A percentile compares a stretch with the other conserved stretches of the same genome.
These are phyloP conservation scores for Pharmacophagus antenor DNA, from an alignment of 2,888 invertebrate genomes.

Conservation along the genomic window DNA sequence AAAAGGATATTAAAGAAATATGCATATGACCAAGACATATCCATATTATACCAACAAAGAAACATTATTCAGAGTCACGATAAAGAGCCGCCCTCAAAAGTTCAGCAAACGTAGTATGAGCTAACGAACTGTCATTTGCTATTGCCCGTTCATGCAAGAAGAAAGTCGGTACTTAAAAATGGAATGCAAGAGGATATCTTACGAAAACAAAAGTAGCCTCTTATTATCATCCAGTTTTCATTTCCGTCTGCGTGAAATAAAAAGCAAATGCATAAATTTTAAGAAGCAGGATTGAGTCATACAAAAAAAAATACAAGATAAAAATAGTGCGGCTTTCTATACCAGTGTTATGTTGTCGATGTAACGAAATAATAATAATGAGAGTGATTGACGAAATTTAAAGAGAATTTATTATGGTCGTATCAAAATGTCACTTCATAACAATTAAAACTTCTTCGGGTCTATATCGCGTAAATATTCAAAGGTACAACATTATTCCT, in stretches of 20 bases:
- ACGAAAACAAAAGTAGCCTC: background rate
- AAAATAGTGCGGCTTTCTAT: no score
- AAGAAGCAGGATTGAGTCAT: background rate
- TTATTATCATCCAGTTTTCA: background rate
- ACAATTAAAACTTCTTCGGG: no score
- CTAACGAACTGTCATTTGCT: constrained; percentile 55
- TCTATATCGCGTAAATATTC: no score
- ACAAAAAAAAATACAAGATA: no score
- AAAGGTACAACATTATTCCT: no score
- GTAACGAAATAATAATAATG: no score
- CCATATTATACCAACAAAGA: constrained; percentile 30
- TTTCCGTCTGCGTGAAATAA: no score
- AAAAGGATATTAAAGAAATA: no score
- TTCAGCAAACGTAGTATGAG: constrained; percentile 41
- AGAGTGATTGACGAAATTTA: no score
- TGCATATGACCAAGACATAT: constrained; percentile 19
- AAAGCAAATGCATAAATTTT: background rate
- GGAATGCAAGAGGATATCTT: constrained; percentile 11
- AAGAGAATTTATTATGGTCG: no score
- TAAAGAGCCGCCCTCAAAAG: constrained; percentile 41
- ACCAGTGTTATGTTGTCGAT: no score
- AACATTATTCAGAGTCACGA: constrained; percentile 37
- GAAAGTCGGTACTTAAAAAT: constrained; percentile 21
- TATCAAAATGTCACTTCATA: no score
- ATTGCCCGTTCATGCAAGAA: constrained; percentile 31